Evolutionary conservation across 1,140 invertebrate genomes (phyloP), one percentile per base, ranked within the genome.

Genomic region (Temnothorax curvispinosus): DNA sequence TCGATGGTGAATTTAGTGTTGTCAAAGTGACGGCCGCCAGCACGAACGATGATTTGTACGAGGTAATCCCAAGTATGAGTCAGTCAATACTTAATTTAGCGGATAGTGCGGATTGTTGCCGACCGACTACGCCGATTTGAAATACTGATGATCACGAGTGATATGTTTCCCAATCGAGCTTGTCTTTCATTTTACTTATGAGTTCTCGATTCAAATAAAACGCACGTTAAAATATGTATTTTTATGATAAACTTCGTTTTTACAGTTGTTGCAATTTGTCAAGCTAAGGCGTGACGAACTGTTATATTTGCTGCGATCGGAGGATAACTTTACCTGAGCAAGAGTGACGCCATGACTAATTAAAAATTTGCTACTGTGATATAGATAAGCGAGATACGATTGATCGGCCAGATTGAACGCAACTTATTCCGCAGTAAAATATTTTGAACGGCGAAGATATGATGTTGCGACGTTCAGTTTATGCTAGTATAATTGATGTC

Each of bases 11-110:
- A 3, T n/a, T 18, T 50, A 32, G 52, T 62, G 54, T 56, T 56
- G 58, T 32, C 77, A 77, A 78, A 87, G 77, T 90, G 89, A 89
- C 11, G 52, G 52, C 21, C 56, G 11, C n/a, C 50, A 35, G 50
- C 27, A 56, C 41, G 54, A 74, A 58, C 11, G 58, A 89, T 89
- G 88, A 91, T 88, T 82, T 87, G 47, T 13, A 1, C 41, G 41
- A 90, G 85, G 85, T 90, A 89, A 86, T 80, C 72, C 60, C 18
- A 9, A n/a, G 41, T 1, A 27, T 27, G 27, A 27, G 27, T 27
- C 27, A 27, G 27, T 27, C 27, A 1, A 1, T 27, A 27, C 27
- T n/a, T 64, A 27, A 60, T 62, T 32, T 21, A 60, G 7, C 27
- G 38, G 41, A 8, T 18, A 78, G 21, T n/a, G 18, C 32, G 32